phyloP scores from a whole-genome alignment of 2,888 invertebrate species.

The Dorcus parallelipipedus region DNA sequence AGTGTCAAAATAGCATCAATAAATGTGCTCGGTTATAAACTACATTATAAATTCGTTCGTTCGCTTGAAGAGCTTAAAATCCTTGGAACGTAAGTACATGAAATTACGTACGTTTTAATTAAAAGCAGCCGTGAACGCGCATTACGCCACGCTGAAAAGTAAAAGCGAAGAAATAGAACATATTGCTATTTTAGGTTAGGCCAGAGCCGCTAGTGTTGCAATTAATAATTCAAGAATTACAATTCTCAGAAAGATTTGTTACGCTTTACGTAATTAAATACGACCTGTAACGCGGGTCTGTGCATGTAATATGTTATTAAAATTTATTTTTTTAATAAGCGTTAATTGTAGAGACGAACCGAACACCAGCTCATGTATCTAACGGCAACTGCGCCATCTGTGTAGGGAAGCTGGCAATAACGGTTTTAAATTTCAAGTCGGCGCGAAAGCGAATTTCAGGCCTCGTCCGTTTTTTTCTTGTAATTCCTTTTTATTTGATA shows the following conservation, averaged over 20 bases:
- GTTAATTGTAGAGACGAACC: neutral
- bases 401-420: neutral
- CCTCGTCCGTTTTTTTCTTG: neutral
- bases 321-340: too few species aligned
- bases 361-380: neutral
- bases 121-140: neutral
- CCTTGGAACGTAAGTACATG: conserved; percentile 8
- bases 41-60: conserved; percentile 5
- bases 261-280: neutral
- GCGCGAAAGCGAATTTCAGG: too few species aligned
- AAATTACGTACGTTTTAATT: neutral
- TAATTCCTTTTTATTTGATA: conserved; percentile 1
- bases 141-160: neutral
- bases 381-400: conserved; percentile 12
- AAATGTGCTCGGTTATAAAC: neutral
- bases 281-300: neutral
- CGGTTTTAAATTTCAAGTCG: neutral
- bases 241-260: neutral
- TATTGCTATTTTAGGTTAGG: conserved; percentile 5
- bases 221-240: neutral
- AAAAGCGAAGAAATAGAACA: neutral
- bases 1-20: conserved; percentile 23
- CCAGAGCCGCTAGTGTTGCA: neutral
- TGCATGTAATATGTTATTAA: too few species aligned
- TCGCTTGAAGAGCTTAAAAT: neutral